phyloP scores from a whole-genome alignment of 1,140 invertebrate species.

The Forficula auricularia region DNA sequence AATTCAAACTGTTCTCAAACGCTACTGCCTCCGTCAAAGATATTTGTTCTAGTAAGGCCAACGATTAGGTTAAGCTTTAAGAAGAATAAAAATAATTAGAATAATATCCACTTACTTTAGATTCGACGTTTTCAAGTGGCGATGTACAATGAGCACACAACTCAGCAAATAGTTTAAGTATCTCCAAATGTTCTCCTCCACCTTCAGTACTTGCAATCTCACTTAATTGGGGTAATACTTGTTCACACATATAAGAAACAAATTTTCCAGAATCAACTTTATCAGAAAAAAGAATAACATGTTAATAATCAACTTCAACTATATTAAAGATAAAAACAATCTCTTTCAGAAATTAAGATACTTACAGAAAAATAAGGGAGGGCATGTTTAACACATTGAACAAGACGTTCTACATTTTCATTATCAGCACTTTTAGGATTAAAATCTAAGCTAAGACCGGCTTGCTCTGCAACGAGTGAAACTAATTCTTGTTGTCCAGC shows the following conservation, averaged over 20 bases:
- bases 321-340: conserved; percentile 5
- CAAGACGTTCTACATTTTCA: conserved; percentile 56
- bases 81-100: too few species aligned
- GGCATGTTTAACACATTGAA: conserved; percentile 69
- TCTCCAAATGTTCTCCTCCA: conserved; percentile 54
- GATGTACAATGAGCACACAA: conserved; percentile 56
- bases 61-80: too few species aligned
- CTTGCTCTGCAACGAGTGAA: conserved; percentile 64
- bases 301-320: too few species aligned
- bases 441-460: conserved; percentile 55
- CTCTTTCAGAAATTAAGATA: conserved; percentile 20
- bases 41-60: too few species aligned
- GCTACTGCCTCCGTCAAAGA: too few species aligned
- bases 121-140: conserved; percentile 51
- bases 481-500: conserved; percentile 72
- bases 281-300: conserved; percentile 37
- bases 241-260: conserved; percentile 69
- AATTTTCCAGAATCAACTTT: conserved; percentile 71
- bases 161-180: conserved; percentile 78
- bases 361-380: conserved; percentile 76
- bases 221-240: conserved; percentile 51
- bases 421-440: conserved; percentile 60
- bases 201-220: conserved; percentile 22
- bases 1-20: too few species aligned
- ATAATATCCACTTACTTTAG: too few species aligned